Percentiles rank a stretch among this genome's conserved stretches.
These are phyloP conservation scores for Telmatherina bonti DNA, from an alignment of 2,797 vertebrate genomes.

Conservation along the genomic window DNA sequence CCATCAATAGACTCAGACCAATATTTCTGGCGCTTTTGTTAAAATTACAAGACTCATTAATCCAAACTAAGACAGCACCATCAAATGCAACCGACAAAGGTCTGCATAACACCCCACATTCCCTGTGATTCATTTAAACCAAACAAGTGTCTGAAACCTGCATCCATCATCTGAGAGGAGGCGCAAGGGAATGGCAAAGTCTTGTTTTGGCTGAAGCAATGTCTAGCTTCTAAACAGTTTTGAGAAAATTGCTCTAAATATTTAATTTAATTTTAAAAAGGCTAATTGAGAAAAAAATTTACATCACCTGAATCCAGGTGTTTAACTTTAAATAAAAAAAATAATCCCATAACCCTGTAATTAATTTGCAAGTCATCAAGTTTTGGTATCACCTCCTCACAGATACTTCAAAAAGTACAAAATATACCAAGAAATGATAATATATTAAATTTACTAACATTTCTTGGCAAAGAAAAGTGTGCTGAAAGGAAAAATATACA, in stretches of 20 bases:
- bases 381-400: too few species aligned
- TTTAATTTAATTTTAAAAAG: background rate
- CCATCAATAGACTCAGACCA: constrained; percentile 32
- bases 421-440: background rate
- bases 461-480: background rate
- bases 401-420: too few species aligned
- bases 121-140: constrained; percentile 47
- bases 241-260: constrained; percentile 12
- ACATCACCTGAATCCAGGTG: background rate
- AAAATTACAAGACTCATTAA: constrained; percentile 58
- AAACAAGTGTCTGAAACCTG: constrained; percentile 27
- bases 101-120: constrained; percentile 41
- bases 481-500: background rate
- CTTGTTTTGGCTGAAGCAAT: constrained; percentile 8
- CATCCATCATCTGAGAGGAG: constrained; percentile 52
- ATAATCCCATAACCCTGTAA: background rate
- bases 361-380: background rate
- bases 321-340: background rate
- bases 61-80: constrained; percentile 35
- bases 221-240: constrained; percentile 11
- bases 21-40: constrained; percentile 58
- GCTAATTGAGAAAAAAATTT: background rate
- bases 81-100: constrained; percentile 51
- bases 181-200: constrained; percentile 6
- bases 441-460: background rate